A percentile compares a stretch with the other conserved stretches of the same genome.
These are phyloP conservation scores for Agrochola macilenta DNA, from an alignment of 2,888 invertebrate species.

Conservation along the genomic window DNA sequence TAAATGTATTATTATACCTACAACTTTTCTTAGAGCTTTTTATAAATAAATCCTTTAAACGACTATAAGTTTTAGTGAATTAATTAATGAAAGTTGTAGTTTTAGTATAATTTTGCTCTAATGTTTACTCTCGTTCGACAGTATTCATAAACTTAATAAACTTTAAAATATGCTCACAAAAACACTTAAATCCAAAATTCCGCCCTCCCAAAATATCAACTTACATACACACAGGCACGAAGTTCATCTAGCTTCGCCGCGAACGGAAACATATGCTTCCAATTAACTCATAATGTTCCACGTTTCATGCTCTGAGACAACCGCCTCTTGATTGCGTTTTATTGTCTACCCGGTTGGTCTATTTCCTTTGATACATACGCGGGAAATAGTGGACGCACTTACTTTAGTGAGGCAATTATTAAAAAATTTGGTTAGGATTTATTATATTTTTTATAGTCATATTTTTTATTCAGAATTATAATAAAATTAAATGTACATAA, in stretches of 20 bases:
- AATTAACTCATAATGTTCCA: constrained; percentile 84
- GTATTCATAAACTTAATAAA: not conserved
- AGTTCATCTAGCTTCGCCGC: constrained; percentile 45
- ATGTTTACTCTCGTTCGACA: not conserved
- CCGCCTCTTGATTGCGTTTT: constrained; percentile 86
- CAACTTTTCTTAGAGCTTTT: not conserved
- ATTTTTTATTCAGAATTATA: too few relatives aligned
- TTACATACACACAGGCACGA: constrained; percentile 35
- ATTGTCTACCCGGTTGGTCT: constrained; percentile 86
- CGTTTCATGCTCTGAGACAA: constrained; percentile 77
- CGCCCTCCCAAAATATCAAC: constrained; percentile 6
- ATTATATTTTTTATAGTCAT: too few relatives aligned
- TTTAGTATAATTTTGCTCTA: not conserved
- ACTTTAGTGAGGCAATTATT: too few relatives aligned
- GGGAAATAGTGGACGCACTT: not conserved
- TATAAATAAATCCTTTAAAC: not conserved
- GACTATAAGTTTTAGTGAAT: not conserved
- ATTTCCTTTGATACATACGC: constrained; percentile 71
- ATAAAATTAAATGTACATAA: too few relatives aligned
- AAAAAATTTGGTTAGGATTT: too few relatives aligned
- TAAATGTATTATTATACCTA: not conserved
- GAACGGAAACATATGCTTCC: constrained; percentile 79
- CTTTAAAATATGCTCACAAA: constrained; percentile 1
- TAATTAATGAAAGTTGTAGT: not conserved
- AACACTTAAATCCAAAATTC: not conserved